phyloP scores from a whole-genome alignment of 2,888 invertebrate genomes.

The Seira musarum region DNA sequence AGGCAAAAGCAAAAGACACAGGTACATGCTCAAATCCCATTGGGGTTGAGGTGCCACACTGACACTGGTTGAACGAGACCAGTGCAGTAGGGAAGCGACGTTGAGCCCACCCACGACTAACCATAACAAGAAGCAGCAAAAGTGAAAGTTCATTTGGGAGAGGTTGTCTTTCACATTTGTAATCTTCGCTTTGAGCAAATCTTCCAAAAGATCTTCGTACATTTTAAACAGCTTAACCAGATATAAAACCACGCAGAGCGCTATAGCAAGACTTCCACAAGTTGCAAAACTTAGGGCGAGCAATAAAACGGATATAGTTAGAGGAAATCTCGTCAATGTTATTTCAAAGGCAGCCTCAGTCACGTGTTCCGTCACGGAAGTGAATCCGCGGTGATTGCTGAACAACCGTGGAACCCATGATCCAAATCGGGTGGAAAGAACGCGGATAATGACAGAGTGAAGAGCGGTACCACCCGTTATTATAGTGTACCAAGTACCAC shows the following conservation, averaged over 20 bases:
- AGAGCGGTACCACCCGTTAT: slow-evolving; percentile 81
- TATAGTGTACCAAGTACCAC: slow-evolving; percentile 76
- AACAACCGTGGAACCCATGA: slow-evolving; percentile 29
- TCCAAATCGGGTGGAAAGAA: slow-evolving; percentile 37
- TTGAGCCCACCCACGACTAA: slow-evolving; percentile 79
- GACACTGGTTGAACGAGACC: slow-evolving; percentile 77
- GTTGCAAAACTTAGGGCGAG: slow-evolving; percentile 79
- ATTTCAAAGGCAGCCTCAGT: slow-evolving; percentile 65
- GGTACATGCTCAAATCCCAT: slow-evolving; percentile 65
- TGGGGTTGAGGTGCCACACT: slow-evolving; percentile 46
- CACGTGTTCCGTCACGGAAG: slow-evolving; percentile 63
- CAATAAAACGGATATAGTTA: slow-evolving; percentile 79
- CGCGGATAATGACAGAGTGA: slow-evolving; percentile 74
- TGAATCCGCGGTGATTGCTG: slow-evolving; percentile 20
- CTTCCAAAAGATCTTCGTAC: slow-evolving; percentile 84
- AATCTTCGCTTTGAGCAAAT: slow-evolving; percentile 74
- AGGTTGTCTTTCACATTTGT: slow-evolving; percentile 58
- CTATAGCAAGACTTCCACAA: slow-evolving; percentile 83
- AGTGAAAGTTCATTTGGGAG: slow-evolving; percentile 77
- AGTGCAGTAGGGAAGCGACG: slow-evolving; percentile 82
- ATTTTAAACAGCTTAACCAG: slow-evolving; percentile 80
- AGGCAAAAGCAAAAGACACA: slow-evolving; percentile 63
- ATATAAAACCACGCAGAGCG: slow-evolving; percentile 79
- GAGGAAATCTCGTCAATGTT: slow-evolving; percentile 79
- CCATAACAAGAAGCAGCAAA: slow-evolving; percentile 82